phyloP scores from a whole-genome alignment of 2,113 vertebrate species.

The Telmatochromis brachygnathus region DNA sequence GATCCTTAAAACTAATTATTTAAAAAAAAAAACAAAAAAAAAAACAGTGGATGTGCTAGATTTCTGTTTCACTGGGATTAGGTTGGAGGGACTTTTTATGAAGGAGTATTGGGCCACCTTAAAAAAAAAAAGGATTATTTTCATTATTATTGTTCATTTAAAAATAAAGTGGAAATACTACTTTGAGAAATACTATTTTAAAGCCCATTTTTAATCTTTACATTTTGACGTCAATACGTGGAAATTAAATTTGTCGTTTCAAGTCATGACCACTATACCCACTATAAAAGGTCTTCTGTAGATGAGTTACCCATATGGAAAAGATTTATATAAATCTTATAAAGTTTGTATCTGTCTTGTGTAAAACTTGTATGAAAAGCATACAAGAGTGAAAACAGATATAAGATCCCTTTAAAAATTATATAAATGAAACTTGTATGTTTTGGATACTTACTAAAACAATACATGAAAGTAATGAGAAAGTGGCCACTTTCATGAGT shows the following conservation, averaged over 20 bases:
- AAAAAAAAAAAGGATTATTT: neutral
- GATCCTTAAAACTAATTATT: neutral
- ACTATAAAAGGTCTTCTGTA: neutral
- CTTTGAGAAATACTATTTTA: neutral
- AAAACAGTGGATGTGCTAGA: accelerated
- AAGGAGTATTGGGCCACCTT: neutral
- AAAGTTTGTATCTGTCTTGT: neutral
- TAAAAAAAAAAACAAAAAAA: neutral
- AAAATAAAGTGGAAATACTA: neutral
- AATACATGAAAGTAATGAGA: neutral
- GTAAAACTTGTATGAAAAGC: neutral
- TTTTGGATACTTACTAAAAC: neutral
- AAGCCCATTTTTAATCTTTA: neutral
- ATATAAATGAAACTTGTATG: neutral
- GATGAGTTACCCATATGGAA: neutral
- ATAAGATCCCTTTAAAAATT: neutral
- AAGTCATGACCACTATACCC: neutral
- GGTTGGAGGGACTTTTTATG: neutral
- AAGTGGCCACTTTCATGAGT: neutral
- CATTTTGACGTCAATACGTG: neutral
- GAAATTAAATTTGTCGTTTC: neutral
- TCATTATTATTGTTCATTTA: neutral
- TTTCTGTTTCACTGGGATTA: neutral
- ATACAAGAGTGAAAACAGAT: neutral
- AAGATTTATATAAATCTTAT: neutral